Evolutionary conservation across 2,797 vertebrate genomes (phyloP), one percentile per base, ranked within the genome.

Genomic region (Vireo griseus): DNA sequence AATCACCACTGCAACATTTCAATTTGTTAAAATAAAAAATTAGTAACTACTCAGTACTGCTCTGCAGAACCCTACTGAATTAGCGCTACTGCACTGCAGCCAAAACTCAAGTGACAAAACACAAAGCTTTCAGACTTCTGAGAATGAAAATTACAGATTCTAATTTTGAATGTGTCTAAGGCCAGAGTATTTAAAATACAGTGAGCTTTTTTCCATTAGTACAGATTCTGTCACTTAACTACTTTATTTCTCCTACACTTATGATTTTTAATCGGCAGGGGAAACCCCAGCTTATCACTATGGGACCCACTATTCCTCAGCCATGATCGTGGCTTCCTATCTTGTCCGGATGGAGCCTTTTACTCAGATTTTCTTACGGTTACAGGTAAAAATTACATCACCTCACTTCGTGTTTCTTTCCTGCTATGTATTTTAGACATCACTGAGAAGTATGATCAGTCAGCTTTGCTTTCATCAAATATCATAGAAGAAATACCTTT

Each of bases 311-410:
- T 99, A 99, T 94, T 99, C 99, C 4, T 99, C 99, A 0, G 99
- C 99, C 89, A 99, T 99, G 99, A 99, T 99, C 5, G 99, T 99
- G n/a, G 99, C 99, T 39, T 99, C 99, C 1, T 99, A 99, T 39
- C 98, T 99, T 40, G 98, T 99, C 68, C 98, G 99, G 50, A 99
- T 99, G 99, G 99, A 99, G 93, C 99, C 99, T 28, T 99, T 99
- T 96, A 99, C 99, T 2, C 99, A 99, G 97, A 99, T 99, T 85
- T 99, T 99, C 97, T 98, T 99, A 93, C 94, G 99, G 71, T 98
- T 99, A 25, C 99, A 99, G 99, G 99, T 99, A 97, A 96, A 72
- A 75, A 35, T 33, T 14, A 2, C 16, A 35, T 44, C 54, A 51
- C 31, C 16, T 62, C 50, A n/a, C 7, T 65, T 69, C 6, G 4